A percentile compares a stretch with the other conserved stretches of the same genome.
Conservation (phyloP, 1,140 invertebrate species). For the Antheraea pernyi region DNA sequence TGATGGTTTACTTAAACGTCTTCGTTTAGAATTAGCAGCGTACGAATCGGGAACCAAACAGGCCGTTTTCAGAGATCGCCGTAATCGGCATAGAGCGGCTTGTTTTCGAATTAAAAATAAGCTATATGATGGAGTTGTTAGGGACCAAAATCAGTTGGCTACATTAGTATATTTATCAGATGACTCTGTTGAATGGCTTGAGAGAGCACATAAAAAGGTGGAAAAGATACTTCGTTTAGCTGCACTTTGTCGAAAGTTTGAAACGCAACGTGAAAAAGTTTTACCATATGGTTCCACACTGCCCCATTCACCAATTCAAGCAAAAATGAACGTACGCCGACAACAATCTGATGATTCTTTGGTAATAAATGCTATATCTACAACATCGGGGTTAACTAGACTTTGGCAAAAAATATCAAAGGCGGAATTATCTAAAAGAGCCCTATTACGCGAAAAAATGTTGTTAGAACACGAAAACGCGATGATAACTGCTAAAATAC, state of each 20-base stretch:
- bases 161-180: slow-evolving; percentile 54
- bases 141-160: slow-evolving; percentile 49
- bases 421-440: slow-evolving; percentile 55
- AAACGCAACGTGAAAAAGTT: slow-evolving; percentile 80
- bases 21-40: slow-evolving; percentile 53
- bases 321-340: slow-evolving; percentile 36
- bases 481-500: slow-evolving; percentile 41
- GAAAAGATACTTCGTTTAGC: slow-evolving; percentile 77
- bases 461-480: slow-evolving; percentile 59
- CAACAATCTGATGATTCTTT: slow-evolving; percentile 56
- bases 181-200: slow-evolving; percentile 52
- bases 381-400: slow-evolving; percentile 55
- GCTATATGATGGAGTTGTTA: slow-evolving; percentile 44
- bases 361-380: slow-evolving; percentile 48
- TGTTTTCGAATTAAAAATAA: slow-evolving; percentile 53
- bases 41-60: slow-evolving; percentile 72
- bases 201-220: slow-evolving; percentile 63
- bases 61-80: slow-evolving; percentile 63
- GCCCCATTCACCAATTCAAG: slow-evolving; percentile 63
- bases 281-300: slow-evolving; percentile 76
- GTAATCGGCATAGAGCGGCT: slow-evolving; percentile 58
- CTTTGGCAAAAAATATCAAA: slow-evolving; percentile 65
- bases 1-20: slow-evolving; percentile 52
- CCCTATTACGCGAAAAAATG: slow-evolving; percentile 57
- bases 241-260: slow-evolving; percentile 79